These are phyloP conservation scores for Shinisaurus crocodilurus DNA, from an alignment of 2,113 vertebrate genomes.

Conservation along the genomic window DNA sequence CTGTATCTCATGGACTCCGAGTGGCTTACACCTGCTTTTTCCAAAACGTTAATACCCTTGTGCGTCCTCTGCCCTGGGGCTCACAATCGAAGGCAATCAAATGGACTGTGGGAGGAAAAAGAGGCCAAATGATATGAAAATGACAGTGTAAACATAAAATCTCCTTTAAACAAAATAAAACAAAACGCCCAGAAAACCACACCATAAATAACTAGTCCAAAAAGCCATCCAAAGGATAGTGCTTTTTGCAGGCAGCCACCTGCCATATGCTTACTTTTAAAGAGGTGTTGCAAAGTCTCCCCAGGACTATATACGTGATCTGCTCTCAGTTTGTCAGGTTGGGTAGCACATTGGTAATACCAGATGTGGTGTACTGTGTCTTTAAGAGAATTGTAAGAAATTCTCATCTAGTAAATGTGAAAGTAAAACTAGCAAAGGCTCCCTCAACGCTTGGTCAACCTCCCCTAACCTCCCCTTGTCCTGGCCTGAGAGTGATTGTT, in stretches of 20 bases:
- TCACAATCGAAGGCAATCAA: background rate
- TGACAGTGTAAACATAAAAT: background rate
- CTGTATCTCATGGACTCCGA: background rate
- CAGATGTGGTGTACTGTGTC: too few species aligned
- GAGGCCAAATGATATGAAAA: background rate
- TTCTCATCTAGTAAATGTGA: too few species aligned
- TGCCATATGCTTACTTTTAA: background rate
- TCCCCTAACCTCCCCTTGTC: too few species aligned
- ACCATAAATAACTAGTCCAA: background rate
- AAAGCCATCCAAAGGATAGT: background rate
- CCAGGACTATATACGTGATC: background rate
- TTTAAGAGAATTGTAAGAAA: too few species aligned
- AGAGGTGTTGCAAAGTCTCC: background rate
- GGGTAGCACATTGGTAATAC: background rate
- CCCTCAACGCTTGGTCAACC: too few species aligned
- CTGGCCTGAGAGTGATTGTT: too few species aligned
- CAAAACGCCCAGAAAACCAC: background rate
- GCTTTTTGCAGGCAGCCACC: background rate
- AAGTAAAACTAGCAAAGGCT: too few species aligned
- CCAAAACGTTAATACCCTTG: background rate
- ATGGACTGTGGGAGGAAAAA: background rate
- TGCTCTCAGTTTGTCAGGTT: background rate
- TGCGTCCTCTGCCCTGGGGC: too few species aligned
- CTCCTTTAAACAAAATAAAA: background rate
- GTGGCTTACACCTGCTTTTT: background rate